A percentile compares a stretch with the other conserved stretches of the same genome.
Conservation (phyloP, 2,888 invertebrate species). For the Harpagoxenus sublaevis region DNA sequence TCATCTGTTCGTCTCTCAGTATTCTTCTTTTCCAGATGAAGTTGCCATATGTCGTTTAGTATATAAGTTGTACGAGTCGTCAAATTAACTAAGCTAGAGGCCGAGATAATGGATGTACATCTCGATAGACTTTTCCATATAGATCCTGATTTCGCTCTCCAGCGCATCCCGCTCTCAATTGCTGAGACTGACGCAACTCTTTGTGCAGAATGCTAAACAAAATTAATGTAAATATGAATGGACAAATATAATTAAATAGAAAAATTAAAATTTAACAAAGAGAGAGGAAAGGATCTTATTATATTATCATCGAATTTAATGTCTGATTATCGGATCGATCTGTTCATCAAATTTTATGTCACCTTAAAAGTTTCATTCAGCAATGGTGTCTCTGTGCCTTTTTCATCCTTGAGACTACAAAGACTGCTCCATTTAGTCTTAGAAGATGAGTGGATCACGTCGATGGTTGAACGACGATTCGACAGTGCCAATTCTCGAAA, state of each 20-base stretch:
- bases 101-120: slow-evolving; percentile 78
- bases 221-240: background rate
- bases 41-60: slow-evolving; percentile 65
- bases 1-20: slow-evolving; percentile 46
- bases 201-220: slow-evolving; percentile 58
- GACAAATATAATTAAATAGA: background rate
- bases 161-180: slow-evolving; percentile 74
- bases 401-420: slow-evolving; percentile 79
- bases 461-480: slow-evolving; percentile 78
- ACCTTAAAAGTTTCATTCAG: slow-evolving; percentile 76
- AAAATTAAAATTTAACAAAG: background rate
- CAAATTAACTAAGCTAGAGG: slow-evolving; percentile 82
- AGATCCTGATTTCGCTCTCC: slow-evolving; percentile 72
- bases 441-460: slow-evolving; percentile 71
- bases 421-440: slow-evolving; percentile 81
- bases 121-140: slow-evolving; percentile 72
- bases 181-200: slow-evolving; percentile 74
- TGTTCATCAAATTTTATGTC: slow-evolving; percentile 1
- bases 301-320: background rate
- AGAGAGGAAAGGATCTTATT: background rate
- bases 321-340: too few relatives aligned
- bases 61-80: slow-evolving; percentile 65
- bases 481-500: slow-evolving; percentile 60
- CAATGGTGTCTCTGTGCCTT: slow-evolving; percentile 71
- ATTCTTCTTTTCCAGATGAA: slow-evolving; percentile 45